These are phyloP conservation scores for Chlorospingus flavigularis DNA, from an alignment of 2,797 vertebrate genomes.

Conservation along the genomic window DNA sequence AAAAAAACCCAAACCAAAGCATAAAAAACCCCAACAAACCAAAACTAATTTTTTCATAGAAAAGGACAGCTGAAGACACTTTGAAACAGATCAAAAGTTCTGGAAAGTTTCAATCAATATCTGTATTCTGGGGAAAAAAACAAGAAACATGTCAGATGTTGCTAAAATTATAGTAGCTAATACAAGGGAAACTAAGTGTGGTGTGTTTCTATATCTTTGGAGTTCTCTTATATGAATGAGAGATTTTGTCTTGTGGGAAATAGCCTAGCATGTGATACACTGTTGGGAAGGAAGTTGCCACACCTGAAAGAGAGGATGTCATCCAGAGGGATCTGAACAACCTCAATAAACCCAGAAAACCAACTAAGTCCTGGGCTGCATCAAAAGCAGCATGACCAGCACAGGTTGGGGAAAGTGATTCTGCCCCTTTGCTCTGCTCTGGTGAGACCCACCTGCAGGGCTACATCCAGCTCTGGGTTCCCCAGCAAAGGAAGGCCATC, in stretches of 20 bases:
- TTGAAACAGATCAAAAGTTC: not conserved
- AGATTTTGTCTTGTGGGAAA: not conserved
- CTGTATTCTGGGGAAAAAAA: not conserved
- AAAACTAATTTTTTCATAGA: not conserved
- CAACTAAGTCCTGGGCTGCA: not conserved
- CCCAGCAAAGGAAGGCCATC: not conserved
- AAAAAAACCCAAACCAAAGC: no score
- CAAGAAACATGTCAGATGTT: not conserved
- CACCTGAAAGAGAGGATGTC: not conserved
- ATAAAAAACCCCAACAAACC: no score
- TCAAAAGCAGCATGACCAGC: not conserved
- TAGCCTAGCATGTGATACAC: not conserved
- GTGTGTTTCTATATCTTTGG: not conserved
- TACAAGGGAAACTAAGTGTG: not conserved
- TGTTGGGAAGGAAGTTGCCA: not conserved
- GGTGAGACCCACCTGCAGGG: not conserved
- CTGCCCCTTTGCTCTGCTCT: not conserved
- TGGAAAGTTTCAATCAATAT: not conserved
- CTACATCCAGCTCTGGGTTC: not conserved
- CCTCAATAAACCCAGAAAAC: not conserved
- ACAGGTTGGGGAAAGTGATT: not conserved
- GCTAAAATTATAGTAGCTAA: not conserved
- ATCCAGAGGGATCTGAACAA: not conserved
- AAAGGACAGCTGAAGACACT: not conserved
- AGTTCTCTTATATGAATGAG: not conserved